phyloP scores from a whole-genome alignment of 2,797 vertebrate genomes.

The Danio kyathit region DNA sequence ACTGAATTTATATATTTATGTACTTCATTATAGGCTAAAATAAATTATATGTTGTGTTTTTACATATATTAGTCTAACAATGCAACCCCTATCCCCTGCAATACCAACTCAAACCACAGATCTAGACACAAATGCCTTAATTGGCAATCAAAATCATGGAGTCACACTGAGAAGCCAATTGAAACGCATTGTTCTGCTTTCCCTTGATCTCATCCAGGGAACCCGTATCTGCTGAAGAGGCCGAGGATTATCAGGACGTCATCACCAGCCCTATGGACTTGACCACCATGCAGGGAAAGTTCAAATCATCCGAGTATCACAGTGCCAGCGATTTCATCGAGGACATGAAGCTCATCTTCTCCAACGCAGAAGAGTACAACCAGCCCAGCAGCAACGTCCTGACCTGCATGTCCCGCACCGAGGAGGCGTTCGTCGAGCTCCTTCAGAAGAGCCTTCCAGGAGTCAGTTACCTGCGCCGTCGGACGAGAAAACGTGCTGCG shows the following conservation, averaged over 20 bases:
- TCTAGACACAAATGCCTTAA: too few species aligned
- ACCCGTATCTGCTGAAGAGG: conserved; percentile 91
- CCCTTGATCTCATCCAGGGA: conserved; percentile 80
- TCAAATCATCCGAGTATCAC: conserved; percentile 86
- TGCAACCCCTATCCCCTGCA: too few species aligned
- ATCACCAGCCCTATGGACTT: conserved; percentile 96
- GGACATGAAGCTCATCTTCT: conserved; percentile 93
- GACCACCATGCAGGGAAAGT: conserved; percentile 93
- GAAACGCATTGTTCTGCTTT: not conserved
- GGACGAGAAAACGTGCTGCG: conserved; percentile 72
- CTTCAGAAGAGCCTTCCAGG: conserved; percentile 92
- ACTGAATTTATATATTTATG: too few species aligned
- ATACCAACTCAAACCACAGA: too few species aligned
- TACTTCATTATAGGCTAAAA: too few species aligned
- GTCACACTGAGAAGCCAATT: too few species aligned
- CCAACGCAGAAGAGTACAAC: conserved; percentile 95
- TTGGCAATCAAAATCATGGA: too few species aligned
- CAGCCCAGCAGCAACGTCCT: conserved; percentile 90
- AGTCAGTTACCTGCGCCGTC: conserved; percentile 86
- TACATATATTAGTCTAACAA: too few species aligned
- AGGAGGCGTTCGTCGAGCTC: conserved; percentile 90
- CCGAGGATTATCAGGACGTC: conserved; percentile 92
- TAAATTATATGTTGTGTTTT: too few species aligned
- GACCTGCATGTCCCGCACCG: conserved; percentile 90
- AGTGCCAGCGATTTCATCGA: conserved; percentile 90